Evolutionary conservation across 1,140 invertebrate species (phyloP), one percentile per base, ranked within the genome.

Genomic region (Harlomillsia oculata): DNA sequence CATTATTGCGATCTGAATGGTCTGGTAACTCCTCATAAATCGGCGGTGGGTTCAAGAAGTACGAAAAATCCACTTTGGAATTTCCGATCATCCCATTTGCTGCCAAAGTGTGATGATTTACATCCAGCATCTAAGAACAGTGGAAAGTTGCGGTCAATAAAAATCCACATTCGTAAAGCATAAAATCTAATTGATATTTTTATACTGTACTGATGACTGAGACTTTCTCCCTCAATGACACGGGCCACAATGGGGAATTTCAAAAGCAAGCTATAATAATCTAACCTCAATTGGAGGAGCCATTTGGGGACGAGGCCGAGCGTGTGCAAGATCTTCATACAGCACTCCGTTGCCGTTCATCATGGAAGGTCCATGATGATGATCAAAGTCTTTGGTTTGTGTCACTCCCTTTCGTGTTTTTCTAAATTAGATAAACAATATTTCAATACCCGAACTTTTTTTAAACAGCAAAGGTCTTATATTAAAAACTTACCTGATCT

Each of bases 11-110:
- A 41, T 65, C 64, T n/a, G 64, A 65, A 43, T 59, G 59, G 25
- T 65, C 64, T 25, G 63, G 63, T 11, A 65, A 36, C 43, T 65
- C 64, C 43, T 65, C 64, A 51, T 65, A 65, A 43, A 65, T 65
- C 37, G 64, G 64, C 25, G 64, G 64, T 43, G 64, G 64, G 39
- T 65, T 65, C 20, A 65, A 48, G 43, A 65, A 62, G 43, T 65
- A 65, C 6, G 60, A 56, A 37, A 65, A 65, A 44, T 65, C 64
- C 43, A 65, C 23, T 48, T 65, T 65, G n/a, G 64, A 50, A 59
- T 64, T 64, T 21, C 55, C 56, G 16, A 61, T 55, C 45, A 61
- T 58, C 29, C 59, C 60, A 30, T 62, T 60, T 8, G 23, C 40
- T 37, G 25, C 44, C n/a, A 50, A 21, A 28, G 36, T 49, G 41